Evolutionary conservation across 2,113 vertebrate genomes (phyloP), one percentile per base, ranked within the genome.

Genomic region (Syngnathus scovelli): DNA sequence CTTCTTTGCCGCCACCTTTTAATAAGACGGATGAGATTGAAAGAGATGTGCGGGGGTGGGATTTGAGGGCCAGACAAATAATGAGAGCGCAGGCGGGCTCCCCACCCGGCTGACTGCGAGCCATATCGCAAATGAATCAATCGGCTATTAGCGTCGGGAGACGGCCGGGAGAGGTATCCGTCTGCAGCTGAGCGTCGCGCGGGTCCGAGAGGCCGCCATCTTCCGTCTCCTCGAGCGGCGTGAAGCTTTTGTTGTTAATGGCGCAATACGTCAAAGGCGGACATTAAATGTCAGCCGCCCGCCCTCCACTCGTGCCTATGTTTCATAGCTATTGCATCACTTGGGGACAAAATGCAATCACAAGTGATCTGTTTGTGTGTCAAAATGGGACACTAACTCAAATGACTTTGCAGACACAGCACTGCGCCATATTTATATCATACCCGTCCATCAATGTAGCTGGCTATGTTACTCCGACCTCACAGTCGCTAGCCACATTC

Each of bases 1-100:
- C 76, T 89, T 86, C 83, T 86, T 83, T 81, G 84, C 78, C 76
- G 85, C 86, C 86, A 83, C 79, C 72, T 87, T 89, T 84, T 86
- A 88, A 88, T 89, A 89, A 85, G 79, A 82, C 52, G 64, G 79
- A 84, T 81, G 82, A 82, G 80, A 67, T 62, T 62, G 67, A 73
- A 46, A 37, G 61, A 67, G 60, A 43, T 43, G 54, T 33, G 60
- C 60, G 74, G 65, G 54, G 70, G 67, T 74, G 64, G 72, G 75
- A 81, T 82, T 82, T 39, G 23, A 77, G 79, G 75, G 78, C 80
- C 84, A 87, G 84, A 87, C 87, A 90, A 89, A 90, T 88, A 88
- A 87, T 84, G 78, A 76, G 76, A 71, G 81, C 75, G 75, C 80
- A 64, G 56, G 70, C 54, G 2, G 54, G 27, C 27, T 56, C 54